These are phyloP conservation scores for Gonatopus flavifemur DNA, from an alignment of 1,140 invertebrate species.

Conservation along the genomic window DNA sequence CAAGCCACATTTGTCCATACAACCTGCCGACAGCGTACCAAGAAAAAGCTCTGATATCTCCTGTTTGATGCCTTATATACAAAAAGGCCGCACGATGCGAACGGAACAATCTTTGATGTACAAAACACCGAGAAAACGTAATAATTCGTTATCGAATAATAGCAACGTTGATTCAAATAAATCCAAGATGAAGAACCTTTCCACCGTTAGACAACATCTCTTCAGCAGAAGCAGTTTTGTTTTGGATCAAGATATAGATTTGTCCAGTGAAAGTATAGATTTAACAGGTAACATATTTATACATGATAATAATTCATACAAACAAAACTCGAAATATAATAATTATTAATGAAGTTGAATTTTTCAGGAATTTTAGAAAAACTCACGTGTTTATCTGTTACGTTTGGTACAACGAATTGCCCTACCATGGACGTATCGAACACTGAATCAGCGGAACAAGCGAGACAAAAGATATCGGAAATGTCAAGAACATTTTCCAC, in stretches of 20 bases:
- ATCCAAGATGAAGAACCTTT: constrained; percentile 35
- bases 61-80: constrained; percentile 51
- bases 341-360: not conserved
- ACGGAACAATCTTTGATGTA: constrained; percentile 53
- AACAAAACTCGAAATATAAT: not conserved
- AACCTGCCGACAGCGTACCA: constrained; percentile 40
- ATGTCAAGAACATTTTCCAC: constrained; percentile 1
- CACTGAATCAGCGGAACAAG: not conserved
- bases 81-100: constrained; percentile 46
- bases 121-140: constrained; percentile 41
- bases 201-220: constrained; percentile 50
- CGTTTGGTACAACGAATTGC: constrained; percentile 17
- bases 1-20: constrained; percentile 48
- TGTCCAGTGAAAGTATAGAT: constrained; percentile 42
- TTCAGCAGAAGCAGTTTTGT: constrained; percentile 51
- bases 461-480: not conserved
- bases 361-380: constrained; percentile 31
- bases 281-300: constrained; percentile 39
- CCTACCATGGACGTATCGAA: not conserved
- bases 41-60: constrained; percentile 39
- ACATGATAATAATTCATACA: not conserved
- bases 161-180: constrained; percentile 13
- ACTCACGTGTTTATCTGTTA: constrained; percentile 25
- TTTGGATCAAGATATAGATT: constrained; percentile 31
- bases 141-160: constrained; percentile 7